These are phyloP conservation scores for Aphidius colemani DNA, from an alignment of 2,888 invertebrate species.

Conservation along the genomic window DNA sequence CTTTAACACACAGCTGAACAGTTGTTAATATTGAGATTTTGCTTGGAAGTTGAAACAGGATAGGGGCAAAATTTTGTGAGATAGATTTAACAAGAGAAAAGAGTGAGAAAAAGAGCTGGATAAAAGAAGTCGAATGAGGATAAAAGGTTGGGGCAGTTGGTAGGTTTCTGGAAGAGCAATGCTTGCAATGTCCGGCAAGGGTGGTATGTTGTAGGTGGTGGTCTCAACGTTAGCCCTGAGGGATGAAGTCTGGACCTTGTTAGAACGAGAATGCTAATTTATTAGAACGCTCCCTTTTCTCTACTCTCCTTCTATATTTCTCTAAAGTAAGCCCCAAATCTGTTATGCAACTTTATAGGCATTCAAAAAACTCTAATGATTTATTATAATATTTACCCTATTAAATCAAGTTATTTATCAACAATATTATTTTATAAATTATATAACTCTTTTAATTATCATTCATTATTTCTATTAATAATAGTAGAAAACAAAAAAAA, in stretches of 20 bases:
- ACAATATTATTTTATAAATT: no score
- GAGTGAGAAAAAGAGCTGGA: conserved; percentile 9
- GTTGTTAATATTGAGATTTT: no score
- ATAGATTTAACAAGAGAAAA: conserved; percentile 5
- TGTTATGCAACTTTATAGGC: not conserved
- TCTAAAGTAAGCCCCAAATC: not conserved
- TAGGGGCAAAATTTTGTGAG: conserved; percentile 27
- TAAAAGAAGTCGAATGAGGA: conserved; percentile 4
- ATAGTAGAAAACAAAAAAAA: not conserved
- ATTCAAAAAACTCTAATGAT: not conserved
- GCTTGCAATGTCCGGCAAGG: conserved; percentile 59
- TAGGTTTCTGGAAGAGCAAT: conserved; percentile 53
- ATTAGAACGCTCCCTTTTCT: conserved; percentile 43
- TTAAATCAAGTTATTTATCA: no score
- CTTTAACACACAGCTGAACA: no score
- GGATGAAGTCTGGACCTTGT: conserved; percentile 58
- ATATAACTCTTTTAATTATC: no score
- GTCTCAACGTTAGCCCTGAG: conserved; percentile 48
- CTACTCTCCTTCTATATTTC: conserved; percentile 8
- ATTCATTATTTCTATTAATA: no score
- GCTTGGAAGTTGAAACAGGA: no score
- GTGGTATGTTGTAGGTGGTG: conserved; percentile 56
- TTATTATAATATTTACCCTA: not conserved
- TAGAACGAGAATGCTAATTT: conserved; percentile 60
- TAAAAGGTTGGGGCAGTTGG: no score